Evolutionary conservation across 2,113 vertebrate genomes (phyloP).

Genomic region (Shinisaurus crocodilurus): DNA sequence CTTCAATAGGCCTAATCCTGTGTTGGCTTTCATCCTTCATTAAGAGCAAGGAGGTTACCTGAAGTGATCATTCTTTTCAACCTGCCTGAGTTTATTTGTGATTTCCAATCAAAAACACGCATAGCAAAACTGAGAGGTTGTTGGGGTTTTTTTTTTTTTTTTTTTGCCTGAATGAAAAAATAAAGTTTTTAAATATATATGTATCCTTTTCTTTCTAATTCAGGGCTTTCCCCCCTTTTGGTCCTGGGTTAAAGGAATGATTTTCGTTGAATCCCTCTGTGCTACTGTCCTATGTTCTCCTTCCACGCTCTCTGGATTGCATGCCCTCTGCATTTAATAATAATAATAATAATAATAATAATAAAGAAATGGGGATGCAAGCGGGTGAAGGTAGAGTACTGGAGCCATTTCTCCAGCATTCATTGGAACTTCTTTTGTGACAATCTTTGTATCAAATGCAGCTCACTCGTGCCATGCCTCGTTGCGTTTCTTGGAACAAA

Average conservation of each 20-base stretch:
- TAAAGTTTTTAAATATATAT: constrained; percentile 29
- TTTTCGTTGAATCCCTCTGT: constrained; percentile 33
- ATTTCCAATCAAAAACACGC: constrained; percentile 62
- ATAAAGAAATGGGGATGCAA: neutral
- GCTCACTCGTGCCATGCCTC: neutral
- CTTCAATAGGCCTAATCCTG: constrained; percentile 63
- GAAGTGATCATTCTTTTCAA: constrained; percentile 60
- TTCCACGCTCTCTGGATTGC: constrained; percentile 21
- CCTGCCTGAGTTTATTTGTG: constrained; percentile 70
- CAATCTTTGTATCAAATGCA: constrained; percentile 36
- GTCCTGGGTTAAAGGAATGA: constrained; percentile 38
- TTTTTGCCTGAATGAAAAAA: constrained; percentile 50
- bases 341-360: neutral
- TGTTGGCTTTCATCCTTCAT: constrained; percentile 71
- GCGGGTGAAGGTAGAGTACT: neutral
- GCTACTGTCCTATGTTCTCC: neutral
- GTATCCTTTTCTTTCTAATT: neutral
- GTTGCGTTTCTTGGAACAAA: neutral
- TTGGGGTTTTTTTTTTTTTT: neutral
- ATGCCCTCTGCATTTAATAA: neutral
- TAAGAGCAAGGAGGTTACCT: constrained; percentile 68
- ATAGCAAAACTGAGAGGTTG: constrained; percentile 21
- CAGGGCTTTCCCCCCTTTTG: constrained; percentile 30
- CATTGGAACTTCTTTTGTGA: constrained; percentile 35
- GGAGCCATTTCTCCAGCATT: constrained; percentile 21